Base-by-base conservation (phyloP, 2,113 vertebrate genomes). In the Gyps fulvus region DNA sequence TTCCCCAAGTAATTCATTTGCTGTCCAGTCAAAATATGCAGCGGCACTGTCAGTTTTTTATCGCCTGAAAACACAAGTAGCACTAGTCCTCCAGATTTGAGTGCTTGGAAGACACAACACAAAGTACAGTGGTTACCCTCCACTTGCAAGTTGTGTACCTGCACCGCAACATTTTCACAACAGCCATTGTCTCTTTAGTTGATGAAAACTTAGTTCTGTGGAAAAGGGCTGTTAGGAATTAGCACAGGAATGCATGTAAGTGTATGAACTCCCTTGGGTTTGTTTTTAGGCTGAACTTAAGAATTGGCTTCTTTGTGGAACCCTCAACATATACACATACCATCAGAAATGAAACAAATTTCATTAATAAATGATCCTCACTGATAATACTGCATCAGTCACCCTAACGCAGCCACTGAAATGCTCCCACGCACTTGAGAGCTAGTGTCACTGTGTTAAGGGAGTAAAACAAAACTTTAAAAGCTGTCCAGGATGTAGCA, bases 401-500 rank as follows among this genome's bases (percentile, higher is more conserved):
- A 29, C 42, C 9, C 34, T 32, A 27, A 11, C 1, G 38, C 19
- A 19, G 19, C 6, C 55, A 40, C 20, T 2, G 7, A 13, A 9
- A 1, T 2, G 16, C 16, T 52, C 16, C 50, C 27, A 4, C 0
- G 0, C 9, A 11, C 38, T 7, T 2, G 7, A 43, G 65, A 43
- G 13, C 55, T 3, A 0, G 3, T 3, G 29, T 29, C 16, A 1
- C 61, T 20, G 21, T 10, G 10, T 4, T 52, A 21, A 22, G 74
- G 74, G 12, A 63, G 22, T 19, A 40, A 54, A 55, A 31, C 27
- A 55, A 55, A 31, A 55, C 54, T 31, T 55, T 19, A 55, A 55
- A 58, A 38, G 0, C 27, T 38, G 32, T 23, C 36, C 13, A 16
- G 23, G 54, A 34, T 2, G 6, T 9, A 65, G 81, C 69, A 76